These are phyloP conservation scores for Semnopithecus entellus DNA, from an alignment of 2,113 vertebrate species.

Conservation along the genomic window DNA sequence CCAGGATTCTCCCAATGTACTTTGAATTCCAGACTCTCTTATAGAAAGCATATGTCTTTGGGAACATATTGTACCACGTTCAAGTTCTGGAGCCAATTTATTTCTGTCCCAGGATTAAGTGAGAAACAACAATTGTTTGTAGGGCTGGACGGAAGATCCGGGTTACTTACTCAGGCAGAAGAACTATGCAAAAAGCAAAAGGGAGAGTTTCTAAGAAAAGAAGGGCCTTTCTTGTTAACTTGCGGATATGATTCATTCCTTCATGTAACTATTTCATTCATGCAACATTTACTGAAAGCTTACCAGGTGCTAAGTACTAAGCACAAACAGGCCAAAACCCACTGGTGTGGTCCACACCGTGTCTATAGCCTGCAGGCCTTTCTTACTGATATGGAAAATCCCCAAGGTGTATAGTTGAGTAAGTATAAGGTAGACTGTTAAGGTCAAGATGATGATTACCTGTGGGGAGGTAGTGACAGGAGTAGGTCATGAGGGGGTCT, in stretches of 20 bases:
- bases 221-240: background rate
- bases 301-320: background rate
- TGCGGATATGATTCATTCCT: background rate
- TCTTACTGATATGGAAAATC: background rate
- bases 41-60: conserved; percentile 70
- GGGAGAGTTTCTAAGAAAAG: background rate
- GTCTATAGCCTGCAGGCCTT: background rate
- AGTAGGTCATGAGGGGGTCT: too few species aligned
- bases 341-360: too few species aligned
- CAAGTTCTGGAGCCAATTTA: conserved; percentile 14
- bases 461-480: background rate
- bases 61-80: conserved; percentile 22
- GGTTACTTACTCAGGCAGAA: background rate
- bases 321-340: background rate
- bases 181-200: background rate
- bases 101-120: conserved; percentile 40
- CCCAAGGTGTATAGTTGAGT: background rate
- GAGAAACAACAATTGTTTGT: conserved; percentile 40
- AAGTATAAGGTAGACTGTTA: background rate
- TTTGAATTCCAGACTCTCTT: conserved; percentile 41
- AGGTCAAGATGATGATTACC: background rate
- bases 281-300: background rate
- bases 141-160: background rate
- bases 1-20: background rate
- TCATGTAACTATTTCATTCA: background rate